A percentile compares a stretch with the other conserved stretches of the same genome.
phyloP scores from a whole-genome alignment of 2,113 vertebrate genomes.

The Mobula birostris region DNA sequence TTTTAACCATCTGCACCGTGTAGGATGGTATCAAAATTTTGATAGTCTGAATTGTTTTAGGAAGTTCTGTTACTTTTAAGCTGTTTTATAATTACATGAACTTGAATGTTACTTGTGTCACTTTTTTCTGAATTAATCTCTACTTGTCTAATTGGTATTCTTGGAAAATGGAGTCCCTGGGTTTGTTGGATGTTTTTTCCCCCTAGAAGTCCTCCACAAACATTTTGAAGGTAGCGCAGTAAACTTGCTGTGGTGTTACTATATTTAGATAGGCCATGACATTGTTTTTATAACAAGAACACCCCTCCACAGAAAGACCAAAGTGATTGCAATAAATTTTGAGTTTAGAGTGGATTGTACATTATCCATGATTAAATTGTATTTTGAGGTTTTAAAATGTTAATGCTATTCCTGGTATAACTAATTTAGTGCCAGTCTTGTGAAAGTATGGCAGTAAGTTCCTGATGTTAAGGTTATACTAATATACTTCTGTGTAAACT shows the following conservation, averaged over 20 bases:
- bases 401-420: background rate
- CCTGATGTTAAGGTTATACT: no score
- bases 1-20: no score
- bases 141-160: background rate
- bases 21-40: no score
- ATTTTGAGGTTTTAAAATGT: background rate
- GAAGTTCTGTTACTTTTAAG: no score
- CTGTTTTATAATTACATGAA: no score
- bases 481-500: no score
- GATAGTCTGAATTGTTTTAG: no score
- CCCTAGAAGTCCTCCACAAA: background rate
- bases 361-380: background rate
- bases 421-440: background rate
- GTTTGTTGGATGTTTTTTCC: background rate
- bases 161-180: background rate
- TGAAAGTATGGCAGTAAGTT: background rate
- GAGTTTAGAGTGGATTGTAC: background rate
- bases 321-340: background rate
- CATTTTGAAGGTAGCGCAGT: background rate
- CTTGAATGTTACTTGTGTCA: background rate
- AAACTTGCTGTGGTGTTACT: background rate
- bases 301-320: background rate
- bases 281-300: background rate
- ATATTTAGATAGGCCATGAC: background rate
- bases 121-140: background rate